Evolutionary conservation across 1,140 invertebrate genomes (phyloP).

Genomic region (Drosophila tristis): DNA sequence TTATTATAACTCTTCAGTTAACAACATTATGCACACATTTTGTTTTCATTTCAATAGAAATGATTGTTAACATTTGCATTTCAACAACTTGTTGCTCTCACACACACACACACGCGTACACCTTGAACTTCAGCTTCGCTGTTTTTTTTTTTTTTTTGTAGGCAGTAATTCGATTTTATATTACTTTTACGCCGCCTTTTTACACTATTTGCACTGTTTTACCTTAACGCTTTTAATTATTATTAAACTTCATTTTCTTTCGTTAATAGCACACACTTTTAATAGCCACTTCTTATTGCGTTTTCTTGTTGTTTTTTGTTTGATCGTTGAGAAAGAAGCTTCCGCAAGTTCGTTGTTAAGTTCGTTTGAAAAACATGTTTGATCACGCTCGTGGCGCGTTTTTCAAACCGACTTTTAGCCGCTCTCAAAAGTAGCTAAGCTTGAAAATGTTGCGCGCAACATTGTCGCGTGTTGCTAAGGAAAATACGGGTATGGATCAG

Average conservation of each 20-base stretch:
- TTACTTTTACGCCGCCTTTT: not conserved
- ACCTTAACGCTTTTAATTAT: conserved; percentile 7
- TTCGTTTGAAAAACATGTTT: not conserved
- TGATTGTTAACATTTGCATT: conserved; percentile 19
- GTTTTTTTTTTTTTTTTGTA: conserved; percentile 12
- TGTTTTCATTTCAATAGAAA: not conserved
- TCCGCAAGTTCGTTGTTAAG: conserved; percentile 8
- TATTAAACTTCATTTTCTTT: too few relatives aligned
- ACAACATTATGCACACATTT: not conserved
- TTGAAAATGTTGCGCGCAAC: too few relatives aligned
- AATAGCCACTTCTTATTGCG: too few relatives aligned
- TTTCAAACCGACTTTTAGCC: too few relatives aligned
- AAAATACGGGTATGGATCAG: too few relatives aligned
- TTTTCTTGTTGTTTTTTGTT: too few relatives aligned
- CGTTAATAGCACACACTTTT: too few relatives aligned
- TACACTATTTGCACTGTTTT: conserved; percentile 1
- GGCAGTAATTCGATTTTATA: not conserved
- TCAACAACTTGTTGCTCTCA: conserved; percentile 46
- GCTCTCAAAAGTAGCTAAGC: too few relatives aligned
- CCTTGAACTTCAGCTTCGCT: conserved; percentile 67
- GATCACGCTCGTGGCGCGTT: too few relatives aligned
- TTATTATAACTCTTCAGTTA: conserved; percentile 1
- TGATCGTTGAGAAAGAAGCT: too few relatives aligned
- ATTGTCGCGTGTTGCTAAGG: too few relatives aligned
- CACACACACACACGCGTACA: conserved; percentile 35